Conservation (phyloP, 2,113 vertebrate species). For the human region DNA sequence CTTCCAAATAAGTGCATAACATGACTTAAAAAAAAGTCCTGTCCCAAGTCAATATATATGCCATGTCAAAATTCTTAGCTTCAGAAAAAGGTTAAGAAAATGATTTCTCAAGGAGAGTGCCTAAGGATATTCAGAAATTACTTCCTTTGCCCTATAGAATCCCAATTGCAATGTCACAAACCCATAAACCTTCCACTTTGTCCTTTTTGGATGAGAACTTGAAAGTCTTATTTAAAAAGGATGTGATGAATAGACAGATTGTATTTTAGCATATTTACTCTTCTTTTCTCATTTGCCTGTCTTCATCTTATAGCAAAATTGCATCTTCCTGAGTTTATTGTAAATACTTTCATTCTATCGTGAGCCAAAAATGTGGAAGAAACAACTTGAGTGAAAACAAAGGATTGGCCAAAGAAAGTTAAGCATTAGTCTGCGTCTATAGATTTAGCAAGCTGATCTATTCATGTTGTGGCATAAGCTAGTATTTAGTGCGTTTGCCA, state of each 20-base stretch:
- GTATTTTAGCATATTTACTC: not conserved
- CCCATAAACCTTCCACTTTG: not conserved
- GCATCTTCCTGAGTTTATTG: not conserved
- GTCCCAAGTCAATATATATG: not conserved
- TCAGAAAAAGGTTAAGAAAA: not conserved
- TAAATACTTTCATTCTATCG: accelerated
- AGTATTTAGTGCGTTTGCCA: not conserved
- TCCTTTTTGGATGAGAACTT: not conserved
- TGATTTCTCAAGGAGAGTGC: not conserved
- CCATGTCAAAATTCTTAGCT: not conserved
- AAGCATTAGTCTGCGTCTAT: too few relatives aligned
- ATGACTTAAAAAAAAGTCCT: not conserved
- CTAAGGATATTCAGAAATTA: too few relatives aligned
- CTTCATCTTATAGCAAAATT: not conserved
- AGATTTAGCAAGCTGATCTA: not conserved
- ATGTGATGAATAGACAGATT: not conserved
- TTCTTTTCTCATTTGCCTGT: not conserved
- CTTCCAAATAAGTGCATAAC: not conserved
- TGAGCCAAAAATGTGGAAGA: not conserved
- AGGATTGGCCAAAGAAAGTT: accelerated
- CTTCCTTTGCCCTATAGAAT: not conserved
- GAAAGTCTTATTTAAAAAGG: not conserved
- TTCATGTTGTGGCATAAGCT: not conserved
- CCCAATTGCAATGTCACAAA: not conserved
- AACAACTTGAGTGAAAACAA: not conserved